Base-by-base conservation (phyloP, 1,140 invertebrate genomes). In the Patella vulgata region DNA sequence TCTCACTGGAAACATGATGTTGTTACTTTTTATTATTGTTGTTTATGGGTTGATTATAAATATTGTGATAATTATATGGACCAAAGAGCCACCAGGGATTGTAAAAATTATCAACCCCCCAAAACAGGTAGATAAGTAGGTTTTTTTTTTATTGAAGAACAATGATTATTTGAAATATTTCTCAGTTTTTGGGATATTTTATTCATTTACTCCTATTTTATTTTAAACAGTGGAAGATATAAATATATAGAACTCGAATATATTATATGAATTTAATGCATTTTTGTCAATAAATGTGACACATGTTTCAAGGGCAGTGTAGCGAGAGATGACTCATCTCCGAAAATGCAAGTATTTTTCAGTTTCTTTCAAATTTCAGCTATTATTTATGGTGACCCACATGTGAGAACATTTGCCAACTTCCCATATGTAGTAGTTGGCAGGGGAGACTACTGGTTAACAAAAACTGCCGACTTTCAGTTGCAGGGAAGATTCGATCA, bases 1-100 rank as follows among this genome's bases (percentile, higher is more conserved):
- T 97, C 96, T 0, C 91, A 97, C 82, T 98, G 95, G 93, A 92
- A 91, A 81, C 92, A 97, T 75, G 97, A 99, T 75, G 91, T 95
- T 80, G 89, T 92, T 54, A 94, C 96, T 0, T 96, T 93, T 85
- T 98, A 96, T 81, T 89, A 92, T 54, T 99, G 96, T 74, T 99
- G 96, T 74, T 86, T 91, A 71, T 99, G 96, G 97, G 93, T 95
- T 78, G 91, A 95, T 73, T 90, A 94, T 0, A 91, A 95, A 11
- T 93, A 94, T 12, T 99, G 96, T 75, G 93, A 96, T 86, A 95
- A 93, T 0, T 96, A 93, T 77, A 97, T 97, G 75, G 95, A 97
- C 80, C 88, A 93, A 70, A 87, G 96, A 64, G 93, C 93, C 2
- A 94, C 95, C 0, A 93, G 96, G 81, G 96, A 98, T 81, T 99